Evolutionary conservation across 2,888 invertebrate species (phyloP), one percentile per base, ranked within the genome.

Genomic region (Chromoteleia sp.): DNA sequence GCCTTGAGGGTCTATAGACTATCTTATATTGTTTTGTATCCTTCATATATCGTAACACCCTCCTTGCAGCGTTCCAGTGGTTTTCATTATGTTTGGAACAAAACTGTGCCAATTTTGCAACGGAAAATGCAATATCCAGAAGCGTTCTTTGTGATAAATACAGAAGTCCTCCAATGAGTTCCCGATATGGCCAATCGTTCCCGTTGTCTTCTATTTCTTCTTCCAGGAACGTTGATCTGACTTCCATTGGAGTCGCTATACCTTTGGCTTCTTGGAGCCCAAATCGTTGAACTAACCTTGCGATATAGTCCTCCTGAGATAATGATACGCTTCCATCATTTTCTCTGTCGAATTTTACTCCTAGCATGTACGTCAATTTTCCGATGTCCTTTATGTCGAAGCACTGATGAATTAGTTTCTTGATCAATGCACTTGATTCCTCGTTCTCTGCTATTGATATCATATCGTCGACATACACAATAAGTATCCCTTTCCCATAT

Each of bases 391-490:
- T 80, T 15, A 83, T 33, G 12, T 81, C 75, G 15, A 83, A 83
- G 14, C 56, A 30, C 12, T 43, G 15, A 3, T 41, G 12, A 3
- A 41, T 5, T 14, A 41, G 14, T 5, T 12, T 41, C 14, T 81
- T 48, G 8, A 76, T 39, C 41, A 36, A 50, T 8, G 39, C 3
- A 12, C 79, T 68, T 1, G 10, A 56, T 12, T 36, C 15, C 10
- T 80, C 45, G 41, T 78, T 77, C 41, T 84, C 73, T 3, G 79
- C 12, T 0, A 81, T 25, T 3, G 79, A n/a, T n/a, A 84, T 21
- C 14, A 84, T 65, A 21, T 84, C 83, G 41, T 84, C 83, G 0
- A 85, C 84, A 43, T 84, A 81, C 0, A 85, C 63, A 3, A 39
- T 39, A 2, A 83, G 25, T 10, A 78, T 70, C 0, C 50, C 65